phyloP scores from a whole-genome alignment of 2,888 invertebrate genomes.

The Pemphredon lugubris region DNA sequence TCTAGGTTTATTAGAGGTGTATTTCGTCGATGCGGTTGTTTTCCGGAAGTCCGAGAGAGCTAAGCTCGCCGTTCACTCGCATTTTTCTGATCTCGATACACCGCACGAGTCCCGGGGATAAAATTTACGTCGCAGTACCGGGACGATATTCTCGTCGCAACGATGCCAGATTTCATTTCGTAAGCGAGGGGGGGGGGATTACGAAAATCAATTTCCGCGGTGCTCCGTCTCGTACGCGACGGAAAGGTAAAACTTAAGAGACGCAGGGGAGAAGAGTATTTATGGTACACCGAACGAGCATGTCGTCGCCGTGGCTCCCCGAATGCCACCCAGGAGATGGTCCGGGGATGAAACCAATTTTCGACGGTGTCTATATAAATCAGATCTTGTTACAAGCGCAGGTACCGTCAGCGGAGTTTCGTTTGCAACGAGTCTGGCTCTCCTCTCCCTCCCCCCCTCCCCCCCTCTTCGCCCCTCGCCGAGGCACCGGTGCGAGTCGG shows the following conservation, averaged over 20 bases:
- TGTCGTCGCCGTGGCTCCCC: slow-evolving; percentile 59
- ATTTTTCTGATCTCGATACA: too few species aligned
- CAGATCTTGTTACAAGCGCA: slow-evolving; percentile 78
- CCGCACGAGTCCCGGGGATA: too few species aligned
- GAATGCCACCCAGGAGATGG: slow-evolving; percentile 74
- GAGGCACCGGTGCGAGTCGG: slow-evolving; percentile 2
- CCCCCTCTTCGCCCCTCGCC: slow-evolving; percentile 6
- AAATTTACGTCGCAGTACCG: too few species aligned
- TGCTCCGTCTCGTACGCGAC: slow-evolving; percentile 31
- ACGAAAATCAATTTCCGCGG: slow-evolving; percentile 64
- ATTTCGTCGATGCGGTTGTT: too few species aligned
- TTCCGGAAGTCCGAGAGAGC: too few species aligned
- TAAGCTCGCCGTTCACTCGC: too few species aligned
- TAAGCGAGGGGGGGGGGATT: slow-evolving; percentile 48
- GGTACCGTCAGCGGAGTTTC: slow-evolving; percentile 59
- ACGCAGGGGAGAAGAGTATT: slow-evolving; percentile 61
- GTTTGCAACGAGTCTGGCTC: slow-evolving; percentile 27
- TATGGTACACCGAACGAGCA: slow-evolving; percentile 68
- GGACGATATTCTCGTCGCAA: too few species aligned
- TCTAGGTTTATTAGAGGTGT: background rate
- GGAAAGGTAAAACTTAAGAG: slow-evolving; percentile 28
- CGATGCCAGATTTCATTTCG: too few species aligned
- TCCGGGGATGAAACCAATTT: slow-evolving; percentile 78
- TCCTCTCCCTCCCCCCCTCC: slow-evolving; percentile 7
- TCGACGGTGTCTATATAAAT: slow-evolving; percentile 77